phyloP scores from a whole-genome alignment of 1,140 invertebrate species.

The Paracyclopina nana region DNA sequence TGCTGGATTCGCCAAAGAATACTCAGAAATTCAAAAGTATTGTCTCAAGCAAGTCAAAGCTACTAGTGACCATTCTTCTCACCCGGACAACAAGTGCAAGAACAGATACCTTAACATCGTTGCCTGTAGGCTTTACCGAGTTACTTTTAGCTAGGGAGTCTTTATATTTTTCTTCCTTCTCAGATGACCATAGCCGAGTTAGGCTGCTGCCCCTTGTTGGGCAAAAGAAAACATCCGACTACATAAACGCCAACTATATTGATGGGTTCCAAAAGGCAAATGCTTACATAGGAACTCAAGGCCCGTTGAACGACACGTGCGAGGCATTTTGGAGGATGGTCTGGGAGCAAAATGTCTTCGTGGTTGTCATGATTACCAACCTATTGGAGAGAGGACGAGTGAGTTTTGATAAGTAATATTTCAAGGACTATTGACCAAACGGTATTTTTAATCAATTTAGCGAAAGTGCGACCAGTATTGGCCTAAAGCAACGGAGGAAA shows the following conservation, averaged over 20 bases:
- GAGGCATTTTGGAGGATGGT: conserved; percentile 96
- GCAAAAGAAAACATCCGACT: conserved; percentile 55
- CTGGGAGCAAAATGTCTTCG: conserved; percentile 80
- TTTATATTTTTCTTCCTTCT: conserved; percentile 22
- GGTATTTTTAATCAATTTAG: conserved; percentile 17
- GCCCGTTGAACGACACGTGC: conserved; percentile 79
- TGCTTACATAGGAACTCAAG: conserved; percentile 85
- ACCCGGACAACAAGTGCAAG: conserved; percentile 75
- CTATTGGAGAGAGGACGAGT: conserved; percentile 74
- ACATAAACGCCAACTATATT: conserved; percentile 93
- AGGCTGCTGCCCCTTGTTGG: conserved; percentile 49
- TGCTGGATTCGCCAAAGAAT: conserved; percentile 72
- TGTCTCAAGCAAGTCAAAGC: conserved; percentile 35
- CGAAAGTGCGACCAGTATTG: conserved; percentile 97
- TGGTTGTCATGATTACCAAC: conserved; percentile 95
- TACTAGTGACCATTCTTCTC: conserved; percentile 64
- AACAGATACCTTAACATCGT: conserved; percentile 89
- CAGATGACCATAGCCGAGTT: conserved; percentile 84
- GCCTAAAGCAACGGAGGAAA: conserved; percentile 68
- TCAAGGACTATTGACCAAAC: neutral
- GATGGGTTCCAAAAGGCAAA: conserved; percentile 74
- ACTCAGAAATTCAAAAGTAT: conserved; percentile 52
- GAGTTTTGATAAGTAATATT: conserved; percentile 17
- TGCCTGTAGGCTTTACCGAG: conserved; percentile 31
- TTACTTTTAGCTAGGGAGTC: conserved; percentile 9